phyloP scores from a whole-genome alignment of 2,797 vertebrate genomes.

The Pangasius macronema region DNA sequence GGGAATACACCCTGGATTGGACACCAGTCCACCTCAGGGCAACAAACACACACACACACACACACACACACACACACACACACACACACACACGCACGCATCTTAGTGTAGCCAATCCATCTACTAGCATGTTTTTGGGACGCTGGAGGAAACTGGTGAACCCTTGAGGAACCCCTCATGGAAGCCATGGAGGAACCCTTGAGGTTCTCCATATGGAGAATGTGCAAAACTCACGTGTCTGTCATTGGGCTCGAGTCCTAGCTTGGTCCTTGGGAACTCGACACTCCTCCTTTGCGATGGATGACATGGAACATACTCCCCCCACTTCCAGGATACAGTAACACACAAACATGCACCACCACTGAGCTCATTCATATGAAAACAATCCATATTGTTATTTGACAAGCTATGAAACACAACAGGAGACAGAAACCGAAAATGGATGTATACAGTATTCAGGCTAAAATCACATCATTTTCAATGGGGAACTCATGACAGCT shows the following conservation, averaged over 20 bases:
- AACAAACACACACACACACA: not conserved
- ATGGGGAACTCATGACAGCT: not conserved
- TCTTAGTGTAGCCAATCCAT: not conserved
- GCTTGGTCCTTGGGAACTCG: too few species aligned
- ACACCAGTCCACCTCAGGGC: not conserved
- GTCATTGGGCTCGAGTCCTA: too few species aligned
- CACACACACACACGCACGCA: too few species aligned
- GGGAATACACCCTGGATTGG: not conserved
- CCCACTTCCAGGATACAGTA: not conserved
- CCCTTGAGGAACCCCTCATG: not conserved
- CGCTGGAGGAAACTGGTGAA: not conserved
- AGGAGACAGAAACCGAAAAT: not conserved
- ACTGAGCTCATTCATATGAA: not conserved
- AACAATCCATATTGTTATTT: not conserved
- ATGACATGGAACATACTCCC: too few species aligned
- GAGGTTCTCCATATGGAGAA: not conserved
- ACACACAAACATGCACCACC: not conserved
- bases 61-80: not conserved
- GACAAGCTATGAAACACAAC: not conserved
- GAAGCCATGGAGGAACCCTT: not conserved
- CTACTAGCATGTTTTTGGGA: not conserved
- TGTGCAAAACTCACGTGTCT: not conserved
- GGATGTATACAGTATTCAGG: not conserved
- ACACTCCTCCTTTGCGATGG: too few species aligned
- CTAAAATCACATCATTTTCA: constrained; percentile 11